A percentile compares a stretch with the other conserved stretches of the same genome.
phyloP scores from a whole-genome alignment of 2,888 invertebrate species.

The Pollenia labialis region DNA sequence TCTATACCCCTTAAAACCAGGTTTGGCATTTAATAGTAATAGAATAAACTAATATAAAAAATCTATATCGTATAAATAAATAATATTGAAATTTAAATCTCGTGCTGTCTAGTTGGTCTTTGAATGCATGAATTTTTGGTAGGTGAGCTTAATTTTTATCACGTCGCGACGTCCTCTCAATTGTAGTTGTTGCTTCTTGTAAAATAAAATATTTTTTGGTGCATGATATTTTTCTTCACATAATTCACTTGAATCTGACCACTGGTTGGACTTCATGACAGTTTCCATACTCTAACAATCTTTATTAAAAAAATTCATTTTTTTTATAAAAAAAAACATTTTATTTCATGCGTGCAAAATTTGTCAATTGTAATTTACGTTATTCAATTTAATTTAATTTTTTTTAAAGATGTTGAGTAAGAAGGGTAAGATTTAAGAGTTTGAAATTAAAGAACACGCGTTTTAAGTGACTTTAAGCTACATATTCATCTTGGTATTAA shows the following conservation, averaged over 20 bases:
- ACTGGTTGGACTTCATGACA: slow-evolving; percentile 59
- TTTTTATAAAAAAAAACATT: slow-evolving; percentile 45
- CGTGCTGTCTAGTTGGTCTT: slow-evolving; percentile 70
- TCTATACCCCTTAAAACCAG: slow-evolving; percentile 69
- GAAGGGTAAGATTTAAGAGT: neutral
- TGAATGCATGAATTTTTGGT: slow-evolving; percentile 50
- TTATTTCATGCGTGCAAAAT: slow-evolving; percentile 73
- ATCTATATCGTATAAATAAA: slow-evolving; percentile 1
- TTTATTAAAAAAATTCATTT: slow-evolving; percentile 28
- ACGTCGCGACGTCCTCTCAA: slow-evolving; percentile 66
- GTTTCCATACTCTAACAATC: slow-evolving; percentile 55
- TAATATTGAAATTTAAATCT: slow-evolving; percentile 71
- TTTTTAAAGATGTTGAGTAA: slow-evolving; percentile 33
- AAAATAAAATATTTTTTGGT: slow-evolving; percentile 23
- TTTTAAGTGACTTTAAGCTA: no score
- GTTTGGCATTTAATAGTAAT: slow-evolving; percentile 68
- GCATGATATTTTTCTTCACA: slow-evolving; percentile 57
- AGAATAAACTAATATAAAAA: slow-evolving; percentile 22
- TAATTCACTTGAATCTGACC: slow-evolving; percentile 69
- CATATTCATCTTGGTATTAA: no score
- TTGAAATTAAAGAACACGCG: no score
- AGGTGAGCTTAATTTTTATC: slow-evolving; percentile 68
- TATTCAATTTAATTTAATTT: slow-evolving; percentile 23
- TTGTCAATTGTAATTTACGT: slow-evolving; percentile 71
- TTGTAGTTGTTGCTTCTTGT: slow-evolving; percentile 28